Base-by-base conservation (phyloP, 2,888 invertebrate genomes). In the Maniola hyperantus region DNA sequence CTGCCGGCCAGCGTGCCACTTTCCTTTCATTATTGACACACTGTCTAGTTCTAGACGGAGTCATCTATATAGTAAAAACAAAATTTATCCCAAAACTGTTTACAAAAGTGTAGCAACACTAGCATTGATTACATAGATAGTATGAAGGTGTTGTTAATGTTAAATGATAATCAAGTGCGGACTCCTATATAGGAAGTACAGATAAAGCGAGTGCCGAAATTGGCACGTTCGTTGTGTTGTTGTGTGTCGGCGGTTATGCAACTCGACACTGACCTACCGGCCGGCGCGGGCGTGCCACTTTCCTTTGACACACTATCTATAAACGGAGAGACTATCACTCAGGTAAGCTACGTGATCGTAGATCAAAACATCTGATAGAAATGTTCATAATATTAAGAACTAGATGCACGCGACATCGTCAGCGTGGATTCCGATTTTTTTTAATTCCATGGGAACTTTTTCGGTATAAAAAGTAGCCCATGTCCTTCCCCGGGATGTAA, bases 11-110 rank as follows among this genome's bases (percentile, higher is more conserved):
- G 72, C 13, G 44, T 81, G 85, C 89, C 83, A 91, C 92, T 91
- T 91, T 90, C 90, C 84, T 89, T 90, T 91, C 88, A 86, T 87
- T 90, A 89, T 90, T 89, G 89, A 90, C 91, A 90, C 87, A 89
- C 88, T 83, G 84, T 86, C 85, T 84, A 81, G n/a, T 18, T 8
- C 7, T 82, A 84, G 80, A 80, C 82, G 81, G 79, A 78, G 80
- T 48, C 48, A 42, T 10, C 11, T 42, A 42, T 42, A 42, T 13
- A 13, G 11, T 42, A 15, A 46, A 46, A 46, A 26, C 10, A 0
- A 50, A 57, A 5, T 57, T 59, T 60, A 48, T 48, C 60, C 60
- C 11, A 33, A 48, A 34, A 36, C 18, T 5, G 11, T 34, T 44
- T 18, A 5, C 15, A 11, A 39, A 39, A 50, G 36, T 39, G 20